phyloP scores from a whole-genome alignment of 2,113 vertebrate genomes.

The Corynorhinus townsendii region DNA sequence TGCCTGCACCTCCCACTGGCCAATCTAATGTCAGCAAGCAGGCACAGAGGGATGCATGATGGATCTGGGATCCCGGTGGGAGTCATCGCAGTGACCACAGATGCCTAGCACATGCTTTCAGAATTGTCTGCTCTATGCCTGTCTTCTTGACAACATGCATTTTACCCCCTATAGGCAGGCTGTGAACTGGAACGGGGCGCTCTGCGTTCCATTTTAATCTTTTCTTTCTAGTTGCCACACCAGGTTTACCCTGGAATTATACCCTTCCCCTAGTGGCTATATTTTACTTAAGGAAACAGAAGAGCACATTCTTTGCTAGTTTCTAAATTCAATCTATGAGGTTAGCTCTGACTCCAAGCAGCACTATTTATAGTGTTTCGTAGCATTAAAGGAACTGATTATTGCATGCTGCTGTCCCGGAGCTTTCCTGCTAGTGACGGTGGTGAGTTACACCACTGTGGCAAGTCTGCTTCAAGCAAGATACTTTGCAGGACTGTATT shows the following conservation, averaged over 20 bases:
- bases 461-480: not conserved
- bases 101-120: not conserved
- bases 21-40: rapidly evolving
- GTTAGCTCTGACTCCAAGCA: not conserved
- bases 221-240: not conserved
- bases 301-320: not conserved
- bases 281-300: conserved; percentile 45
- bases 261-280: not conserved
- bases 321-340: conserved; percentile 23
- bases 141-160: rapidly evolving
- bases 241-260: conserved; percentile 12
- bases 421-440: not conserved
- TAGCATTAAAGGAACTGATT: not conserved
- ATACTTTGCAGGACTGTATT: not conserved
- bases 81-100: rapidly evolving
- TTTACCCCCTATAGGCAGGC: rapidly evolving
- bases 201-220: not conserved
- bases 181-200: not conserved
- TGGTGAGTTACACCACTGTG: not conserved
- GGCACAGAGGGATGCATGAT: rapidly evolving
- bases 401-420: not conserved
- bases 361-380: not conserved
- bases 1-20: not conserved
- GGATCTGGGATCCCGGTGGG: not conserved
- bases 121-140: rapidly evolving